These are phyloP conservation scores for Macroteleia sp. DNA, from an alignment of 2,888 invertebrate genomes.

Conservation along the genomic window DNA sequence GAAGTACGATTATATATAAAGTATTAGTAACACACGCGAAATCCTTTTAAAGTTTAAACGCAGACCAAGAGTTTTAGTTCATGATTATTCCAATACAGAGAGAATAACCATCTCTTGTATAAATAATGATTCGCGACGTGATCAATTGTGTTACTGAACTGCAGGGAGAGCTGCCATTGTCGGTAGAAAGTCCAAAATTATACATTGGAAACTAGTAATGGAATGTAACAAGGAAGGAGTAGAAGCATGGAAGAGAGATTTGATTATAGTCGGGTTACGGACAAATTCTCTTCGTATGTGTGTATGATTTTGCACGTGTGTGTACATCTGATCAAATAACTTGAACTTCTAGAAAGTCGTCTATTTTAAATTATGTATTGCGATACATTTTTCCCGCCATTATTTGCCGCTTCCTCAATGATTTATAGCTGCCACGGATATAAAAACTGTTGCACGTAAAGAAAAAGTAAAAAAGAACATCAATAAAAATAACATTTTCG, in stretches of 20 bases:
- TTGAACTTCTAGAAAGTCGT: slow-evolving; percentile 52
- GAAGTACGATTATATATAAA: too few relatives aligned
- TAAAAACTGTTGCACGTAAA: too few relatives aligned
- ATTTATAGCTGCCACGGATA: slow-evolving; percentile 5
- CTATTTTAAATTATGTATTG: slow-evolving; percentile 47
- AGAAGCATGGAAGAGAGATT: slow-evolving; percentile 66
- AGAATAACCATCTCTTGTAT: slow-evolving; percentile 63
- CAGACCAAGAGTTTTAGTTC: slow-evolving; percentile 44
- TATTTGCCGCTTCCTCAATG: slow-evolving; percentile 2
- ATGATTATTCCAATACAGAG: slow-evolving; percentile 60
- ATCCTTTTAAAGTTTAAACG: slow-evolving; percentile 14
- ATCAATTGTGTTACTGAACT: slow-evolving; percentile 80
- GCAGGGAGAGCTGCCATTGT: slow-evolving; percentile 77
- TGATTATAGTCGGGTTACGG: slow-evolving; percentile 60
- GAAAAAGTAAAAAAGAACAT: too few relatives aligned
- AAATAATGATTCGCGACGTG: slow-evolving; percentile 69
- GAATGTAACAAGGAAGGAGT: slow-evolving; percentile 69
- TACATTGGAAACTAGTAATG: slow-evolving; percentile 78
- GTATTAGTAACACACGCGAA: slow-evolving; percentile 21
- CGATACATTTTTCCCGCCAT: slow-evolving; percentile 1
- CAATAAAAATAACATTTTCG: not conserved
- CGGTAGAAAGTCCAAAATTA: slow-evolving; percentile 79
- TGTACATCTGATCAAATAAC: slow-evolving; percentile 52
- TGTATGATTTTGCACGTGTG: slow-evolving; percentile 17
- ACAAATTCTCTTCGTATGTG: slow-evolving; percentile 43